Conservation (phyloP, 2,113 vertebrate genomes). For the Anser brachyrhynchus region DNA sequence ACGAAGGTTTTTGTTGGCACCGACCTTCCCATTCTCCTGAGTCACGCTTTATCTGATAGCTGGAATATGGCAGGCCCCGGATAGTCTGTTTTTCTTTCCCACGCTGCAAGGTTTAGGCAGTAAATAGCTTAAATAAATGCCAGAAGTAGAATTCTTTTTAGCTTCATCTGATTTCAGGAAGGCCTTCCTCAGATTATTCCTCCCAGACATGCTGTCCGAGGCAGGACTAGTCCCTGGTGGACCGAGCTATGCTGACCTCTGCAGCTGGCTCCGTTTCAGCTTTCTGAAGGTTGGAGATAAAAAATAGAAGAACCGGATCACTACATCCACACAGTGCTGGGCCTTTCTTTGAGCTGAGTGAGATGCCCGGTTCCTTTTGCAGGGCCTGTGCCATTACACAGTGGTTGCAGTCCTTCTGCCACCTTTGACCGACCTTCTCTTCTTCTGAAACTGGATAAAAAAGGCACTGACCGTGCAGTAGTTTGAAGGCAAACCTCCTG, state of each 20-base stretch:
- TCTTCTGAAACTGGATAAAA: not conserved
- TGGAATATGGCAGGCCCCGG: not conserved
- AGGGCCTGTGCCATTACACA: not conserved
- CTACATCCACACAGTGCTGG: not conserved
- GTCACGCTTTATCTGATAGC: not conserved
- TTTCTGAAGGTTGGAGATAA: not conserved
- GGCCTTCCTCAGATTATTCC: slow-evolving; percentile 19
- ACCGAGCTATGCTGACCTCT: not conserved
- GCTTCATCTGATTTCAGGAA: slow-evolving; percentile 40
- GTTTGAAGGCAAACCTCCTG: not conserved
- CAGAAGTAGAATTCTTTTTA: slow-evolving; percentile 12
- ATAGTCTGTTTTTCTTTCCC: slow-evolving; percentile 61
- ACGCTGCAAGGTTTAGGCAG: slow-evolving; percentile 23
- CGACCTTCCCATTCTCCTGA: not conserved
- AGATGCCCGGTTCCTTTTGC: not conserved
- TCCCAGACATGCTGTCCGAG: not conserved
- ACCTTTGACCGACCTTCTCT: not conserved
- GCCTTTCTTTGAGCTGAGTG: not conserved
- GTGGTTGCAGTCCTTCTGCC: not conserved
- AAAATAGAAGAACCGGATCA: not conserved
- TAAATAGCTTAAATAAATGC: slow-evolving; percentile 39
- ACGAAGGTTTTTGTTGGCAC: slow-evolving; percentile 48
- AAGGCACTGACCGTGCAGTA: not conserved
- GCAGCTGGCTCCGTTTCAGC: not conserved
- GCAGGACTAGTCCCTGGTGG: not conserved